Conservation (phyloP, 2,797 vertebrate genomes). For the Coracias cyanogaster region DNA sequence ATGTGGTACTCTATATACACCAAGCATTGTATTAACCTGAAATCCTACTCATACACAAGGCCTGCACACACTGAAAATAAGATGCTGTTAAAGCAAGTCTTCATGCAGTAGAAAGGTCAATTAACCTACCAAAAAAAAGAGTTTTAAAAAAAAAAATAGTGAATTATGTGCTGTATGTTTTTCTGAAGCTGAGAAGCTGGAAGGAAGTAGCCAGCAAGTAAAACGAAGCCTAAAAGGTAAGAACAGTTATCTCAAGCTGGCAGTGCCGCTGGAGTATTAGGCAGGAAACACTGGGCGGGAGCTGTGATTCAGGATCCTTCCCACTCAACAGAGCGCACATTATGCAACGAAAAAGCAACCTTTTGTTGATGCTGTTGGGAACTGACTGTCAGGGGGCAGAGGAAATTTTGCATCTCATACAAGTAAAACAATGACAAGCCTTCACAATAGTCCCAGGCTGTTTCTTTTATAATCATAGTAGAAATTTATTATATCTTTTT, state of each 20-base stretch:
- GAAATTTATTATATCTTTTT: neutral
- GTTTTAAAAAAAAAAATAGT: too few relatives aligned
- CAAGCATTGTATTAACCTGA: neutral
- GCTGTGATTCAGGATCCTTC: conserved; percentile 44
- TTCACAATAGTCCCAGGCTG: neutral
- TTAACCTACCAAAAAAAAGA: neutral
- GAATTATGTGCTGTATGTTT: neutral
- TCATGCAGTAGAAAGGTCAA: neutral
- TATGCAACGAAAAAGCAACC: conserved; percentile 22
- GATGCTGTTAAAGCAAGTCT: neutral
- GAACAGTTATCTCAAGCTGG: conserved; percentile 48
- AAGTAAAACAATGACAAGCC: neutral
- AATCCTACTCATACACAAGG: neutral
- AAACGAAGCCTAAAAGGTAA: conserved; percentile 13
- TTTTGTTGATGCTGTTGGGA: conserved; percentile 40
- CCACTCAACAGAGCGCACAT: conserved; percentile 50
- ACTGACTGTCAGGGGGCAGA: conserved; percentile 12
- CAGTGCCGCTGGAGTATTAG: neutral
- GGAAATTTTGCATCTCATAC: conserved; percentile 19
- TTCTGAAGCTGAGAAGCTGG: conserved; percentile 21
- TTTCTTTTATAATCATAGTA: neutral
- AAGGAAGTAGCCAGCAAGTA: conserved; percentile 38
- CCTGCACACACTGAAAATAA: neutral
- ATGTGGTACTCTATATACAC: neutral
- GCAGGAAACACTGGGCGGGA: conserved; percentile 48